Percentiles rank a stretch among this genome's conserved stretches.
Conservation (phyloP, 2,113 vertebrate species). For the Myiagra hebetior region DNA sequence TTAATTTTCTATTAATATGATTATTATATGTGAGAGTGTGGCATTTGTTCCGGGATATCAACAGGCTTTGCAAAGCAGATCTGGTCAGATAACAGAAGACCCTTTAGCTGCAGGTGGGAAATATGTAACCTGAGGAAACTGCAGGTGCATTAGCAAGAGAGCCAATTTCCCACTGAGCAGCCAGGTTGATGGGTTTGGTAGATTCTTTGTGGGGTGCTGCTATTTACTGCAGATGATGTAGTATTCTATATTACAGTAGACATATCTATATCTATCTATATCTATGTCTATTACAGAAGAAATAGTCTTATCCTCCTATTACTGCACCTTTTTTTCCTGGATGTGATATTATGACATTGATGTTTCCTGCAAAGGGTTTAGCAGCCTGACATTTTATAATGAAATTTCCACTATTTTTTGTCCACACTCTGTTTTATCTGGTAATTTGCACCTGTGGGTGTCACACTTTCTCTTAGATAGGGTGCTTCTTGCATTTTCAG, state of each 20-base stretch:
- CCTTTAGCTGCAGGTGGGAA: neutral
- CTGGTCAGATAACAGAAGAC: neutral
- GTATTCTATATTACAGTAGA: neutral
- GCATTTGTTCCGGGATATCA: neutral
- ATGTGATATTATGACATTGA: neutral
- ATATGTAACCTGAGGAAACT: fast-evolving
- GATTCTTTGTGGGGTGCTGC: neutral
- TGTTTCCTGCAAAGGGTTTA: neutral
- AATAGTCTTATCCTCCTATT: neutral
- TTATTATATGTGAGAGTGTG: neutral
- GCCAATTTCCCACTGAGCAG: neutral
- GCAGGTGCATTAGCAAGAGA: neutral
- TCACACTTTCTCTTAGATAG: neutral
- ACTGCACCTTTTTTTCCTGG: neutral
- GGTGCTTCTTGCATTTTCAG: neutral
- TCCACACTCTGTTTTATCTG: neutral
- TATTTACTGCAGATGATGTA: neutral
- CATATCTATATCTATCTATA: neutral
- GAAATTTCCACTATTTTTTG: neutral
- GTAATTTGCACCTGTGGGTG: neutral
- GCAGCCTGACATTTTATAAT: neutral
- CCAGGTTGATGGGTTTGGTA: neutral
- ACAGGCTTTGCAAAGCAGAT: neutral
- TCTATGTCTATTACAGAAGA: neutral
- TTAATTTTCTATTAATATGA: neutral